Evolutionary conservation across 2,113 vertebrate genomes (phyloP).

Genomic region (Axis porcinus): DNA sequence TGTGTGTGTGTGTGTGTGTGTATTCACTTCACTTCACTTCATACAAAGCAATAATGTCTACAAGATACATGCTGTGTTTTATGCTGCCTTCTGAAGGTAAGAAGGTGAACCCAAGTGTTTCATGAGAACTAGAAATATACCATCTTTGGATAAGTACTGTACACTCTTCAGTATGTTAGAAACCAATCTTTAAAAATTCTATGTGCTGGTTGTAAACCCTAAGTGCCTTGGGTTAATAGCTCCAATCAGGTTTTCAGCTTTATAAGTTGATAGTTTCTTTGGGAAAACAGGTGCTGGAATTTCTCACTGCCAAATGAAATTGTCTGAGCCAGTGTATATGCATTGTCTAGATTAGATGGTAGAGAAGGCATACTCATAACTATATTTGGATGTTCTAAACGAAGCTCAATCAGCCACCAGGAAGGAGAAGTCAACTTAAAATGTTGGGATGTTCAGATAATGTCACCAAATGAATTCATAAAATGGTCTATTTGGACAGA

Average conservation of each 20-base stretch:
- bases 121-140: not conserved
- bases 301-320: not conserved
- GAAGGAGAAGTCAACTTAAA: conserved; percentile 33
- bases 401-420: conserved; percentile 38
- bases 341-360: not conserved
- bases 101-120: not conserved
- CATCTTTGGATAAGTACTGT: not conserved
- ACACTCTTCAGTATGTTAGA: not conserved
- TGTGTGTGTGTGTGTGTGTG: not conserved
- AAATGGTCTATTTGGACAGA: conserved; percentile 21
- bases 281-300: not conserved
- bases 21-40: too few species aligned
- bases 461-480: conserved; percentile 28
- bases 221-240: conserved; percentile 11
- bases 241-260: not conserved
- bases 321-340: not conserved
- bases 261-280: conserved; percentile 9
- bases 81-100: not conserved
- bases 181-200: not conserved
- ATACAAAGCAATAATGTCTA: not conserved
- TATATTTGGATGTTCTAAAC: not conserved
- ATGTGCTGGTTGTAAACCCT: conserved; percentile 6
- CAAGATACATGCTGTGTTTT: not conserved
- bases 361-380: not conserved
- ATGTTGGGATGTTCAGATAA: conserved; percentile 34